Evolutionary conservation across 2,888 invertebrate species (phyloP), one percentile per base, ranked within the genome.

Genomic region (Palloptera scutellata): DNA sequence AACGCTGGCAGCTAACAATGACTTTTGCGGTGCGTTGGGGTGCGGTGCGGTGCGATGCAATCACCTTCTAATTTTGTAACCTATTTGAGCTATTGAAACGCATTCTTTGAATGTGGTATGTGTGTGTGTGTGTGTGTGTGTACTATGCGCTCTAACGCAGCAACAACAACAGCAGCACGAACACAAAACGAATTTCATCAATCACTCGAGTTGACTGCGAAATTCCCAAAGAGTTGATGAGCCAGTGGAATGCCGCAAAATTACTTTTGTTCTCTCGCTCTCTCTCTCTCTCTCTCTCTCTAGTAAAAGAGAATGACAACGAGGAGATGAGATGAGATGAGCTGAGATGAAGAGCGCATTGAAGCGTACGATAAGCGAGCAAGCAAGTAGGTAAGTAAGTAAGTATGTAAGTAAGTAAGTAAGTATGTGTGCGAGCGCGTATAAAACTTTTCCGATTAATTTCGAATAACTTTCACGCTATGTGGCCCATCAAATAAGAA

Each of bases 211-310:
- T 69, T 70, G 67, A 69, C 68, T 70, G 61, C 40, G 64, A 72
- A 72, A 72, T 70, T 74, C 73, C 69, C 71, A 75, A 74, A 73
- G 72, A 74, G 73, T 75, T 75, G 71, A 73, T 73, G 75, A 74
- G 73, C 70, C 74, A 72, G 69, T 71, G 71, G 74, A 75, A 71
- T 74, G 71, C 73, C 75, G 72, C 71, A 74, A 74, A 75, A 75
- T 75, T 73, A 71, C 74, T 74, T 74, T 69, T 73, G 68, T 75
- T 70, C 69, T 69, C 68, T 60, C 66, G 69, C 67, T 68, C 66
- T 68, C 63, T 66, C 68, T 64, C 71, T 68, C 68, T 65, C 59
- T n/a, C n/a, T n/a, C n/a, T n/a, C n/a, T n/a, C 30, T 6, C 30
- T 30, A 57, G 51, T 43, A 61, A 17, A 41, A 20, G 30, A 53